Evolutionary conservation across 1,140 invertebrate species (phyloP), one percentile per base, ranked within the genome.

Genomic region (Phortica variegata): DNA sequence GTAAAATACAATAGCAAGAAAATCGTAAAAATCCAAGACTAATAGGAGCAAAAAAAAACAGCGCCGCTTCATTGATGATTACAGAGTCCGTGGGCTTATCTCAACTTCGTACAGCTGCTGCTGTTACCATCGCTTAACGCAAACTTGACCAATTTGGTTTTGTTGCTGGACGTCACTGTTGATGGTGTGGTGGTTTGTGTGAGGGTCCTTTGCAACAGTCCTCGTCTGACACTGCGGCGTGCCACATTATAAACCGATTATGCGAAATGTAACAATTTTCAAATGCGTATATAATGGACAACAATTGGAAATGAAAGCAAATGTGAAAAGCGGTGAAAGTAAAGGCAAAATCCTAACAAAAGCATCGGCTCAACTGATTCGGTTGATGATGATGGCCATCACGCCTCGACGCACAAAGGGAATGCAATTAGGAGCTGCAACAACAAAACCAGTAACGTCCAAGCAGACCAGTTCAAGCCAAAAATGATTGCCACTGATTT

Each of bases 171-270:
- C n/a, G n/a, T n/a, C n/a, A n/a, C n/a, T n/a, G n/a, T n/a, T n/a
- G n/a, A n/a, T n/a, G n/a, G n/a, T n/a, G n/a, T n/a, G n/a, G n/a
- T n/a, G n/a, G n/a, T n/a, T n/a, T n/a, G n/a, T n/a, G n/a, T 59
- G 13, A 5, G 33, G 33, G 10, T n/a, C 12, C 4, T 37, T 41
- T 31, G 18, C 33, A n/a, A 34, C 26, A 29, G 26, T 29, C 6
- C 6, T 29, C 12, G 26, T 12, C 26, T 7, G 26, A 29, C 13
- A 6, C 8, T 9, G 32, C 32, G 8, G 9, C 5, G 13, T 5
- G n/a, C 8, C 32, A 56, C 51, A 57, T 57, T 63, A 52, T 58
- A 58, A 62, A 63, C 56, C 53, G 60, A 63, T 63, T 63, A 62
- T 48, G 33, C 23, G 23, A 26, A 26, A 6, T 26, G 23, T 26